Base-by-base conservation (phyloP, 2,888 invertebrate genomes). In the Archips crataeganus region DNA sequence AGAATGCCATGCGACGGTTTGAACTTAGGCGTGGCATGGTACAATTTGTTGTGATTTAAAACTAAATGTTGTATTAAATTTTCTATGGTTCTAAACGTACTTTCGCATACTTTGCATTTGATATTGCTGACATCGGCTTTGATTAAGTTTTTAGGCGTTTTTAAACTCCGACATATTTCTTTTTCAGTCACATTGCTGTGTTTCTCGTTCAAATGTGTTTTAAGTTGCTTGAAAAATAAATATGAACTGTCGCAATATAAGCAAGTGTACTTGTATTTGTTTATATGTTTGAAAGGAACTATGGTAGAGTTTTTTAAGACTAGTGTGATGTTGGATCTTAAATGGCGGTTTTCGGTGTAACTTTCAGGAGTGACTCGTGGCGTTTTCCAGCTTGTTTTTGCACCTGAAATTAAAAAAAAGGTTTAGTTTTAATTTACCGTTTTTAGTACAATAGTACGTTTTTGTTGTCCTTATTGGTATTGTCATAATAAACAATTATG, bases 91-190 rank as follows among this genome's bases (percentile, higher is more conserved):
- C 78, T 77, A 9, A 77, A 76, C 13, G 36, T 76, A 49, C 64
- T 63, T 4, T 70, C 69, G 34, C 82, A 82, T 2, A 83, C 6
- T 71, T 71, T 78, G 63, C 83, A 83, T 61, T 71, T 77, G 5
- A 82, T 77, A 2, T 77, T 76, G 39, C 81, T 81, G 32, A 82
- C 70, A 36, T 82, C 81, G 0, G 82, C 82, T 54, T 79, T 83
- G 2, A 83, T 75, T 36, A 83, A 62, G 49, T 80, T 79, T 71
- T 77, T 80, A 11, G 82, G 77, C 1, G 78, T 76, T 75, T 79
- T 79, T 6, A 82, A 51, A 32, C 71, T 54, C 23, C 54, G 13
- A 11, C 13, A 68, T 45, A 80, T 75, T 15, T 71, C 73, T 4
- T 71, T 61, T 70, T 77, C 77, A 0, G 63, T 74, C 23, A 76